A percentile compares a stretch with the other conserved stretches of the same genome.
These are phyloP conservation scores for Desmodus rotundus DNA, from an alignment of 2,113 vertebrate species.

Conservation along the genomic window DNA sequence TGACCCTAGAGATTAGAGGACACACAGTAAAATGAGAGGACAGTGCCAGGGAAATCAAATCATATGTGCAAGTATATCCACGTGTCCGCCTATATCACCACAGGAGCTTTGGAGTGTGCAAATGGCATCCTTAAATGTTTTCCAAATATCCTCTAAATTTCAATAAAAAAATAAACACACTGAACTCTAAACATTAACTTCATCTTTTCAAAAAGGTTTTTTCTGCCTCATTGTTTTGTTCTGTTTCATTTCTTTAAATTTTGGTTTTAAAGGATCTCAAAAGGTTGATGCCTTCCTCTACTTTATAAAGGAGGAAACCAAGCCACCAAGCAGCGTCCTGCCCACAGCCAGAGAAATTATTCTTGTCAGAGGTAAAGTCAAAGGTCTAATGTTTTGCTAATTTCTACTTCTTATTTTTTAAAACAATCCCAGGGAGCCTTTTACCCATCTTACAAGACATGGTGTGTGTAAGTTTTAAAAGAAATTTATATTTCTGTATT, in stretches of 20 bases:
- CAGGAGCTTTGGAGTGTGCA: neutral
- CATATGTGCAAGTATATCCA: neutral
- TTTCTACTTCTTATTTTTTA: neutral
- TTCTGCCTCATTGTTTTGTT: neutral
- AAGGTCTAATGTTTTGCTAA: neutral
- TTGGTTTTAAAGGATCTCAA: neutral
- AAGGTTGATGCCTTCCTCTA: neutral
- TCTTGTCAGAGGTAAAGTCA: neutral
- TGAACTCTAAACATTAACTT: neutral
- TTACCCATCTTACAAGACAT: neutral
- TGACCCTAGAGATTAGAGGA: neutral
- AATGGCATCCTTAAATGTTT: neutral
- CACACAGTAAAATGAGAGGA: neutral
- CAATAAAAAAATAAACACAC: neutral
- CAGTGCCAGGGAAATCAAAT: neutral
- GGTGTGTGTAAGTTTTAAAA: neutral
- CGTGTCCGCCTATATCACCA: too few species aligned
- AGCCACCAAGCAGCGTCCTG: neutral
- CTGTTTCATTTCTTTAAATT: neutral
- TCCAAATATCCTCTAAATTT: neutral
- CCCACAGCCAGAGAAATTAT: neutral
- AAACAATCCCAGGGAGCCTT: neutral
- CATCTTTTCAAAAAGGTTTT: neutral
- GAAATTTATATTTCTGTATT: neutral
- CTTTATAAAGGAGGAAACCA: neutral